A percentile compares a stretch with the other conserved stretches of the same genome.
Conservation (phyloP, 2,113 vertebrate species). For the Capra hircus region DNA sequence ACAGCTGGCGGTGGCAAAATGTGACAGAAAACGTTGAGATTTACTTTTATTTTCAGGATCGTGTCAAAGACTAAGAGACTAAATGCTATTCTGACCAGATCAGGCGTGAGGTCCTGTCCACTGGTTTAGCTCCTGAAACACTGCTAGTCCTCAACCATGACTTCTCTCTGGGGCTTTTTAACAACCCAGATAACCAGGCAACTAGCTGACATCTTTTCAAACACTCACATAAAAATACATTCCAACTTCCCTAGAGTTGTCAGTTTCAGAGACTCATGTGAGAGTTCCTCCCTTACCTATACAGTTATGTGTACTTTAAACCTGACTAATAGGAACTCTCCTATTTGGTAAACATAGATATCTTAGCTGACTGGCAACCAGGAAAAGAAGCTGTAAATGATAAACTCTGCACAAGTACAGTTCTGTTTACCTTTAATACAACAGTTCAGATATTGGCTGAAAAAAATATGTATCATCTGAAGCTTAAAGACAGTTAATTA, state of each 20-base stretch:
- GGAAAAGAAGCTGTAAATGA: background rate
- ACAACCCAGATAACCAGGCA: background rate
- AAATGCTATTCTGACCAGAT: background rate
- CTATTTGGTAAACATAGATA: background rate
- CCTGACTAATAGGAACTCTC: background rate
- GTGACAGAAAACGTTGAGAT: background rate
- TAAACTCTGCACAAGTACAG: background rate
- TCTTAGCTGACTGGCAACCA: background rate
- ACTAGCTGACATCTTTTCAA: background rate
- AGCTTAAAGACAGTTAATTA: background rate
- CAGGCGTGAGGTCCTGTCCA: background rate
- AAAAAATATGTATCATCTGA: background rate
- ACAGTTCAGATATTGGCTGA: background rate
- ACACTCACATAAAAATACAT: background rate
- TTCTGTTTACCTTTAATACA: background rate
- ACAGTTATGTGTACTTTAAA: background rate
- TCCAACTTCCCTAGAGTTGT: background rate
- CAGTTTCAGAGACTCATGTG: background rate
- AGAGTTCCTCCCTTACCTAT: background rate
- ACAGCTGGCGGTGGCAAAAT: background rate
- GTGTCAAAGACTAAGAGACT: background rate
- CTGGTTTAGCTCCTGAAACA: background rate
- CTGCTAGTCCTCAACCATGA: background rate
- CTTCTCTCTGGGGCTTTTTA: background rate
- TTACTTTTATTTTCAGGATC: background rate